Evolutionary conservation across 2,888 invertebrate species (phyloP), one percentile per base, ranked within the genome.

Genomic region (Lasius fuliginosus): DNA sequence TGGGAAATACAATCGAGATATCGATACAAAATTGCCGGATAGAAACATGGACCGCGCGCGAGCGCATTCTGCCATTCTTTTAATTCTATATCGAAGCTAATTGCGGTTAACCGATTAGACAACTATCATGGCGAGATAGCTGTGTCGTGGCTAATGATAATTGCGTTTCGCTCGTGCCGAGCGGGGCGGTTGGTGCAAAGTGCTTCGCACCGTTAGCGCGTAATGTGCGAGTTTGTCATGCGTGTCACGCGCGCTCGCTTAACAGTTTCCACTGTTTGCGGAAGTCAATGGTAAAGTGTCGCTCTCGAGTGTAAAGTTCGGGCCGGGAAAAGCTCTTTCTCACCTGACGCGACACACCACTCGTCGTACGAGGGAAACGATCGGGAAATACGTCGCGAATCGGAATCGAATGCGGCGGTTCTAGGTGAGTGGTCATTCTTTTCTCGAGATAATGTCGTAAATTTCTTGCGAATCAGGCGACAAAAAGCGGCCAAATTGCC

Each of bases 161-260:
- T 81, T 81, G 79, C 79, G 60, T 73, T 81, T 60, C 46, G 58
- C 71, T 53, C 42, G 71, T 46, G 53, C 69, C 69, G 30, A 33
- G 77, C 40, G 11, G 9, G 46, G 46, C 36, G 60, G 60, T 36
- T 62, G 60, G 46, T 18, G 60, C 79, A 60, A 81, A 81, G 79
- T 81, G 79, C 71, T 73, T 36, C 60, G 36, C 49, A 46, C 46
- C 79, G 79, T 81, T 81, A 65, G 60, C 18, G 71, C 36, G 60
- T 60, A 81, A 79, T 71, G 73, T 18, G 71, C 9, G 71, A 73
- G 60, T 73, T 81, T 81, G 79, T 81, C 79, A 81, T 81, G 79
- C 79, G 79, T 81, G 60, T 33, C 58, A 30, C 49, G 79, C 65
- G 69, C 49, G 23, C 42, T 42, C 73, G 79, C 73, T 60, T 60